These are phyloP conservation scores for Parnassius apollo DNA, from an alignment of 2,888 invertebrate species.

Conservation along the genomic window DNA sequence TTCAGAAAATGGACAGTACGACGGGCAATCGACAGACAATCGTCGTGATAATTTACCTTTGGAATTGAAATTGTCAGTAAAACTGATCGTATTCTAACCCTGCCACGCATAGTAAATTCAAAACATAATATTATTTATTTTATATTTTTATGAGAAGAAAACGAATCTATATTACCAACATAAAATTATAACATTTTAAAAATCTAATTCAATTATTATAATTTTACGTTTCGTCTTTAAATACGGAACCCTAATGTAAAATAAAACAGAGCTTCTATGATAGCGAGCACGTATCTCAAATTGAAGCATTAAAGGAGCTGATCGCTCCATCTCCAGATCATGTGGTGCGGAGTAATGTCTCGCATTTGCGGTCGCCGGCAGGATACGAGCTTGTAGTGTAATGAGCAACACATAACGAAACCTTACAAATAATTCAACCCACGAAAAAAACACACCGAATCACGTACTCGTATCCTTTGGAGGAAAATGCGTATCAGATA, in stretches of 20 bases:
- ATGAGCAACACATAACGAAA: constrained; percentile 80
- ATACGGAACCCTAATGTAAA: constrained; percentile 13
- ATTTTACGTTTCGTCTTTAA: neutral
- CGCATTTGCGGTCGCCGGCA: constrained; percentile 76
- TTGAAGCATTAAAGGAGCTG: constrained; percentile 53
- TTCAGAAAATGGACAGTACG: constrained; percentile 63
- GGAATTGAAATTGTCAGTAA: too few species aligned
- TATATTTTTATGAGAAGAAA: neutral
- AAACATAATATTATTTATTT: neutral
- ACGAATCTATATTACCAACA: neutral
- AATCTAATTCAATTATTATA: too few species aligned
- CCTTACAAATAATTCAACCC: constrained; percentile 80
- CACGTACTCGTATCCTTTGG: constrained; percentile 77
- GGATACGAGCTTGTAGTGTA: constrained; percentile 78
- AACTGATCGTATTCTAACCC: too few species aligned
- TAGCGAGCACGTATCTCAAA: constrained; percentile 58
- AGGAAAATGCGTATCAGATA: constrained; percentile 80
- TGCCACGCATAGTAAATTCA: neutral
- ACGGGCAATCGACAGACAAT: too few species aligned
- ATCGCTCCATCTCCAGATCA: constrained; percentile 54
- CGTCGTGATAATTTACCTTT: constrained; percentile 29
- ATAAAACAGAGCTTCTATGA: constrained; percentile 28
- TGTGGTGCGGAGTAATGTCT: constrained; percentile 71
- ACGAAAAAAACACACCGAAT: constrained; percentile 78
- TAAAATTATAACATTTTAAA: too few species aligned